Conservation (phyloP, 2,888 invertebrate genomes). For the Rhingia rostrata region DNA sequence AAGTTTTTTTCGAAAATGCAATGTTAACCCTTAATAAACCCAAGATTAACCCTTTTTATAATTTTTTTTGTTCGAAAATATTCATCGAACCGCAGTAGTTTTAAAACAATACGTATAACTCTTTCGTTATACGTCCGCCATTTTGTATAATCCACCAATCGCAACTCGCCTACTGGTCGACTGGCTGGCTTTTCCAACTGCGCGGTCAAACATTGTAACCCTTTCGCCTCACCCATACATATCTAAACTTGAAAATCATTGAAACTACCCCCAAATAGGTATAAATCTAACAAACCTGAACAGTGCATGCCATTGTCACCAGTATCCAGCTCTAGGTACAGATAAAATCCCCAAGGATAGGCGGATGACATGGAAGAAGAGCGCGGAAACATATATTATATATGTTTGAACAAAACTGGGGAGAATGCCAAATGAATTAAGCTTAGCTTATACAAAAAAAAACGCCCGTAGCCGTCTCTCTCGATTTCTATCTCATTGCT, state of each 20-base stretch:
- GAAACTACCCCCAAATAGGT: neutral
- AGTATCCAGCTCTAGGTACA: neutral
- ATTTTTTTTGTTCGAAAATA: too few species aligned
- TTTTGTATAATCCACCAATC: conserved; percentile 31
- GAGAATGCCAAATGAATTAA: conserved; percentile 62
- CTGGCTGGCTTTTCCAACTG: conserved; percentile 3
- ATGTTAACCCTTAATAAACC: too few species aligned
- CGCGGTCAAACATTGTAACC: conserved; percentile 18
- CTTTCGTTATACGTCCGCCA: conserved; percentile 26
- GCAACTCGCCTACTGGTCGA: neutral
- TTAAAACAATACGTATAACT: neutral
- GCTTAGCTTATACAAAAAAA: conserved; percentile 63
- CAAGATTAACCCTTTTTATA: too few species aligned
- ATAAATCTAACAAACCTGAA: conserved; percentile 19
- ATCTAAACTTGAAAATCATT: conserved; percentile 5
- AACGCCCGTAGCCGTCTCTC: conserved; percentile 53
- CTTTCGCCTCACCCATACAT: conserved; percentile 35
- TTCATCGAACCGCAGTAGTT: neutral
- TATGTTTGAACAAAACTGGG: conserved; percentile 23
- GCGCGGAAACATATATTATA: conserved; percentile 4
- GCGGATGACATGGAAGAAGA: conserved; percentile 55
- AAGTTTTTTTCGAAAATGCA: too few species aligned
- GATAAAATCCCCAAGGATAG: conserved; percentile 33
- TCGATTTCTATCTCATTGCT: conserved; percentile 45
- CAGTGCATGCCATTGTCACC: conserved; percentile 27